These are phyloP conservation scores for Diadromus collaris DNA, from an alignment of 2,888 invertebrate species.

Conservation along the genomic window DNA sequence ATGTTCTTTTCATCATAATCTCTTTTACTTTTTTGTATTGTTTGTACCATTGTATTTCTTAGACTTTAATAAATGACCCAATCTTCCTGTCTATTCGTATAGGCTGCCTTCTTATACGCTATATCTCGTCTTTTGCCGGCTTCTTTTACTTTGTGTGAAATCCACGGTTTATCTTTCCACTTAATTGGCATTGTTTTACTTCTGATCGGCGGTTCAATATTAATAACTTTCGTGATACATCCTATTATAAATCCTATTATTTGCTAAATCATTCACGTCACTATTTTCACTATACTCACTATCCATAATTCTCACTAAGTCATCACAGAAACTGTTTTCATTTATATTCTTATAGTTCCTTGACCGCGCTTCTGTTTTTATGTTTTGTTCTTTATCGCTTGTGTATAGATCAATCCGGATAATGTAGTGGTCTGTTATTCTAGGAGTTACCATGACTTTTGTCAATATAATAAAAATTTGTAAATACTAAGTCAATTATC, in stretches of 20 bases:
- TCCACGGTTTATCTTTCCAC: slow-evolving; percentile 47
- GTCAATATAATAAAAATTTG: slow-evolving; percentile 26
- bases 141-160: slow-evolving; percentile 25
- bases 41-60: slow-evolving; percentile 27
- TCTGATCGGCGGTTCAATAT: slow-evolving; percentile 23
- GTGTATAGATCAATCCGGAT: not conserved
- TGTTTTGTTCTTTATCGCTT: not conserved
- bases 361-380: not conserved
- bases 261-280: not conserved
- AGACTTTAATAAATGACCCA: slow-evolving; percentile 15
- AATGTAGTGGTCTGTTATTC: slow-evolving; percentile 23
- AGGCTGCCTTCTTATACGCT: slow-evolving; percentile 1
- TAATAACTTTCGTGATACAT: slow-evolving; percentile 25
- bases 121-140: slow-evolving; percentile 22
- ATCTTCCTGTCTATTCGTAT: not conserved
- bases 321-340: not conserved
- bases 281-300: not conserved
- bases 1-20: slow-evolving; percentile 26
- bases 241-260: not conserved
- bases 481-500: slow-evolving; percentile 28
- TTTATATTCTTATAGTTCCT: slow-evolving; percentile 21
- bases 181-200: slow-evolving; percentile 21
- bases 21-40: slow-evolving; percentile 24
- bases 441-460: slow-evolving; percentile 8
- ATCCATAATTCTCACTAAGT: not conserved